These are phyloP conservation scores for Nephrotoma appendiculata DNA, from an alignment of 2,888 invertebrate species.

Conservation along the genomic window DNA sequence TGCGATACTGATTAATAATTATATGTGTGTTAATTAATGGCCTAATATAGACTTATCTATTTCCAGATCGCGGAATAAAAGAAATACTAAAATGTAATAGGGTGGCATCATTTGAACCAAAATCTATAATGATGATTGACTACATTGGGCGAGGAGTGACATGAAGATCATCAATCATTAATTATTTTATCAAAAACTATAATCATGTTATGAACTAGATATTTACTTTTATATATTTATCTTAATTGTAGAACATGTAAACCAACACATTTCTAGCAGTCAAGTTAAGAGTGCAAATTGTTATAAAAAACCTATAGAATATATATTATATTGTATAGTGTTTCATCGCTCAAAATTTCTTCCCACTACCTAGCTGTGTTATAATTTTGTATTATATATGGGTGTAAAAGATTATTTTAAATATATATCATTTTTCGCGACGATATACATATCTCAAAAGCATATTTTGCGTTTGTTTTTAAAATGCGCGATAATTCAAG, in stretches of 20 bases:
- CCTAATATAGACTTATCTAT: background rate
- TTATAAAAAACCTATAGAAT: background rate
- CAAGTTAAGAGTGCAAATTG: background rate
- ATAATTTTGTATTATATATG: background rate
- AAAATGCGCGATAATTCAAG: background rate
- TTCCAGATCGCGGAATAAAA: background rate
- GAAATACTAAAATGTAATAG: background rate
- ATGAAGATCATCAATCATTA: background rate
- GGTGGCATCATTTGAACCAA: background rate
- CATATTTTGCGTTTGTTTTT: background rate
- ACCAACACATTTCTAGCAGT: background rate
- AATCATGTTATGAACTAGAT: background rate
- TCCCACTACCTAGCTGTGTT: background rate
- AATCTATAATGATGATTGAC: background rate
- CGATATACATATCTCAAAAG: background rate
- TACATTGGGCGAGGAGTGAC: too few relatives aligned
- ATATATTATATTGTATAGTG: background rate
- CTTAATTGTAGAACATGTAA: background rate
- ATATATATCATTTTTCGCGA: background rate
- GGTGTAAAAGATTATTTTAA: background rate
- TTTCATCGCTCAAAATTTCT: background rate
- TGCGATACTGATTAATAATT: background rate
- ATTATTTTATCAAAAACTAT: background rate
- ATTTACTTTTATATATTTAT: background rate
- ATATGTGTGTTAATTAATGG: background rate